Conservation (phyloP, 2,113 vertebrate genomes). For the Sceloporus undulatus region DNA sequence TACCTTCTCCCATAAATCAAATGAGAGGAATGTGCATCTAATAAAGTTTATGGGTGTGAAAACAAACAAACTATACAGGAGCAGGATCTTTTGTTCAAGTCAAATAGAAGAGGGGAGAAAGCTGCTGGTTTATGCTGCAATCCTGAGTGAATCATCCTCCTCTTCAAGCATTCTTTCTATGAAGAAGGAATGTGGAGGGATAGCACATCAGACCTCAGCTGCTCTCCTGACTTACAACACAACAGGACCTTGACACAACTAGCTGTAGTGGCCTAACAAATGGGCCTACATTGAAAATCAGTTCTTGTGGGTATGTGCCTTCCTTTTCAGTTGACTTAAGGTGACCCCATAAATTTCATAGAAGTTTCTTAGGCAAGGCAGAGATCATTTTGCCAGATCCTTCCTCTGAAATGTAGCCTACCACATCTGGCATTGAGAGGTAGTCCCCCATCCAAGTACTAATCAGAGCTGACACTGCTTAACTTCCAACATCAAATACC, state of each 20-base stretch:
- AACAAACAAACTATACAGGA: not conserved
- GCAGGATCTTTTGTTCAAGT: not conserved
- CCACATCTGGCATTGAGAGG: too few species aligned
- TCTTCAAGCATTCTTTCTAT: not conserved
- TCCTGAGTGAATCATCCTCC: not conserved
- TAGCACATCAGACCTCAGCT: not conserved
- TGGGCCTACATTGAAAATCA: not conserved
- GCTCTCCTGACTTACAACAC: not conserved
- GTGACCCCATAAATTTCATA: too few species aligned
- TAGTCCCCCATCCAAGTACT: too few species aligned
- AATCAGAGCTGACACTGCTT: too few species aligned
- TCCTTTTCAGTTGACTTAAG: too few species aligned
- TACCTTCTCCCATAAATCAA: constrained; percentile 30
- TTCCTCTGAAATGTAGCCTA: too few species aligned
- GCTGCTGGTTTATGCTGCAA: accelerated
- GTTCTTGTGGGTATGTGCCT: too few species aligned
- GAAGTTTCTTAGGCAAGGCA: too few species aligned
- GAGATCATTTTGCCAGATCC: too few species aligned
- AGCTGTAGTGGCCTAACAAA: not conserved
- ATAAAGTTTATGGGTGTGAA: constrained; percentile 22
- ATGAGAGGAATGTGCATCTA: constrained; percentile 25
- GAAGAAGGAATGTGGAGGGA: not conserved
- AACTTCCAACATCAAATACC: too few species aligned
- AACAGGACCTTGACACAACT: not conserved
- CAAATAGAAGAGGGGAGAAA: not conserved